Conservation (phyloP, 1,140 invertebrate genomes). For the Campoletis sonorensis region DNA sequence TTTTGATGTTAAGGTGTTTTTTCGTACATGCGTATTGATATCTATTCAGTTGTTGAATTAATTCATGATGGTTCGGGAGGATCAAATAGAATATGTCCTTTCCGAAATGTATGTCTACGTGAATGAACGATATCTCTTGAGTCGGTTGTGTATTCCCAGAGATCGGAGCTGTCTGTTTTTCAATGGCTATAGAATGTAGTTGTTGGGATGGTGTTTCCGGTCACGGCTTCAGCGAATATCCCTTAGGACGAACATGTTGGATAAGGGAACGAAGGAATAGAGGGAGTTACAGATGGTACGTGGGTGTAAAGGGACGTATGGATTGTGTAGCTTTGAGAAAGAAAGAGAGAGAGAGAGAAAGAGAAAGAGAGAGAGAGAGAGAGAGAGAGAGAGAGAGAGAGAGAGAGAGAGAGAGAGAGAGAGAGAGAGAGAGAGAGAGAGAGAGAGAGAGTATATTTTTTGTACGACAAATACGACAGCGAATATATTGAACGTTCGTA, state of each 20-base stretch:
- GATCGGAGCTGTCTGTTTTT: conserved; percentile 14
- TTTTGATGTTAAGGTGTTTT: neutral
- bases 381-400: too few relatives aligned
- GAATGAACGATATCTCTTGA: conserved; percentile 23
- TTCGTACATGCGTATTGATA: neutral
- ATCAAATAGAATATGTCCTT: conserved; percentile 30
- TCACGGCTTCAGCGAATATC: conserved; percentile 16
- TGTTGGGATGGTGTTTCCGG: conserved; percentile 15
- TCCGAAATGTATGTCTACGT: neutral
- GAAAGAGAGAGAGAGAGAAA: neutral
- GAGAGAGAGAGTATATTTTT: neutral
- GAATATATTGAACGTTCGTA: neutral
- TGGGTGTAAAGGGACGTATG: neutral
- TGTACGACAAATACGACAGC: conserved; percentile 26
- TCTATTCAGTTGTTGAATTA: neutral
- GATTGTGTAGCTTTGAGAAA: neutral
- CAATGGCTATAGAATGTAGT: neutral
- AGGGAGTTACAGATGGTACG: neutral
- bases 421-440: too few relatives aligned
- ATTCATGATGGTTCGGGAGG: neutral
- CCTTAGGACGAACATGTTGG: conserved; percentile 17
- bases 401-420: neutral
- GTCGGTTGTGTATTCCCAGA: conserved; percentile 28
- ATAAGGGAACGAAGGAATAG: neutral
- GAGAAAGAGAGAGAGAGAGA: neutral